Percentiles rank a stretch among this genome's conserved stretches.
phyloP scores from a whole-genome alignment of 1,140 invertebrate genomes.

The Cydia splendana region DNA sequence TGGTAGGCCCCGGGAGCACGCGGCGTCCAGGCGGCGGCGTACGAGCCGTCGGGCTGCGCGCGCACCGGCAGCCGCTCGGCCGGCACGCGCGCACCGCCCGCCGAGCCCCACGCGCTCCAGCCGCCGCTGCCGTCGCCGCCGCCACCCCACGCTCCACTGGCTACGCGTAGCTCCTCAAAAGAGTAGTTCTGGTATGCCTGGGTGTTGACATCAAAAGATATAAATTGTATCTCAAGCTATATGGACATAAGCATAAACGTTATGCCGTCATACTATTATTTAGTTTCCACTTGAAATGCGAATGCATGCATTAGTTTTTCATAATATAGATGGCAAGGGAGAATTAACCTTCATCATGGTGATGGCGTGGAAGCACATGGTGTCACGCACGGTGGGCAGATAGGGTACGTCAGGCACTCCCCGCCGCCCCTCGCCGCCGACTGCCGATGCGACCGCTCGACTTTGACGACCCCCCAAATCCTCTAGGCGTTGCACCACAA shows the following conservation, averaged over 20 bases:
- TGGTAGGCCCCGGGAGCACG: slow-evolving; percentile 93
- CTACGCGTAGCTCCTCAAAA: slow-evolving; percentile 96
- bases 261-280: background rate
- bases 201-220: slow-evolving; percentile 87
- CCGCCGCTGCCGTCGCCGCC: slow-evolving; percentile 59
- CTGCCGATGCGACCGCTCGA: slow-evolving; percentile 82
- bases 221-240: background rate
- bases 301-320: background rate
- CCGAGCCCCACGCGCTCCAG: slow-evolving; percentile 56
- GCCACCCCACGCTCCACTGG: slow-evolving; percentile 77
- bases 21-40: slow-evolving; percentile 95
- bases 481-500: slow-evolving; percentile 88
- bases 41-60: slow-evolving; percentile 92
- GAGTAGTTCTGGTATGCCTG: slow-evolving; percentile 96
- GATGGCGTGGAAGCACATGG: slow-evolving; percentile 96
- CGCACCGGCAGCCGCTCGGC: slow-evolving; percentile 91
- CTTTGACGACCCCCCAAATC: slow-evolving; percentile 76
- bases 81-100: slow-evolving; percentile 81
- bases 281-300: background rate
- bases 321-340: background rate
- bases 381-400: slow-evolving; percentile 93
- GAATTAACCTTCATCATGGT: slow-evolving; percentile 82
- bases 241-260: background rate
- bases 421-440: slow-evolving; percentile 88
- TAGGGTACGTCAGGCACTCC: slow-evolving; percentile 88